phyloP scores from a whole-genome alignment of 2,888 invertebrate species.

The Dynastes hyllus region DNA sequence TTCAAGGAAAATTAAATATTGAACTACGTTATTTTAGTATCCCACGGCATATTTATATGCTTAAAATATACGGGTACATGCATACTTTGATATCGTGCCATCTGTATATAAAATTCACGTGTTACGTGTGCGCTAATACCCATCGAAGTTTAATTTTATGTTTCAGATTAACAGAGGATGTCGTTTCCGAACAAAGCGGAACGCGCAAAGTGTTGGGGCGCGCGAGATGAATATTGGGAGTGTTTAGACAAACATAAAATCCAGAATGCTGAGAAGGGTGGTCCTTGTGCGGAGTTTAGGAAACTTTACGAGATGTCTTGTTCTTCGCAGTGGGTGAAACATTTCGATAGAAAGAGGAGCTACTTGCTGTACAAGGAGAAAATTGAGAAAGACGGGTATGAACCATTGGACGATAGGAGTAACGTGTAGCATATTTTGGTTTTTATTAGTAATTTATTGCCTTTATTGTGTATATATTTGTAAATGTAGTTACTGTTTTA shows the following conservation, averaged over 20 bases:
- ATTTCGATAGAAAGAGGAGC: constrained; percentile 92
- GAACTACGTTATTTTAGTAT: constrained; percentile 53
- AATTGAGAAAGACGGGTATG: constrained; percentile 89
- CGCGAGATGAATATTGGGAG: constrained; percentile 91
- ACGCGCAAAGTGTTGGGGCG: constrained; percentile 87
- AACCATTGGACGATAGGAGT: constrained; percentile 78
- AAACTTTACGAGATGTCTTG: constrained; percentile 85
- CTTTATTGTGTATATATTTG: constrained; percentile 48
- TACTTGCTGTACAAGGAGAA: constrained; percentile 91
- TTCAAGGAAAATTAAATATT: constrained; percentile 54
- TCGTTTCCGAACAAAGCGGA: constrained; percentile 88
- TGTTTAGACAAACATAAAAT: constrained; percentile 84
- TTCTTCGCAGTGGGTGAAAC: constrained; percentile 92
- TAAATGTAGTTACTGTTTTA: constrained; percentile 46
- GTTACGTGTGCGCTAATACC: constrained; percentile 19
- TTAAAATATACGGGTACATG: constrained; percentile 31
- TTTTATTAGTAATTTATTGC: constrained; percentile 47
- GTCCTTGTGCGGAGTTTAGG: constrained; percentile 80
- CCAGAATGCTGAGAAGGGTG: constrained; percentile 73
- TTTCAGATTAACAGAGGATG: constrained; percentile 72
- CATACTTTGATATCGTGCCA: constrained; percentile 51
- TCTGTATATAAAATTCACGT: constrained; percentile 40
- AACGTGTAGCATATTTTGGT: constrained; percentile 48
- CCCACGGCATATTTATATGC: constrained; percentile 49
- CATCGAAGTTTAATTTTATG: constrained; percentile 42